Evolutionary conservation across 2,888 invertebrate species (phyloP), one percentile per base, ranked within the genome.

Genomic region (Tipula unca): DNA sequence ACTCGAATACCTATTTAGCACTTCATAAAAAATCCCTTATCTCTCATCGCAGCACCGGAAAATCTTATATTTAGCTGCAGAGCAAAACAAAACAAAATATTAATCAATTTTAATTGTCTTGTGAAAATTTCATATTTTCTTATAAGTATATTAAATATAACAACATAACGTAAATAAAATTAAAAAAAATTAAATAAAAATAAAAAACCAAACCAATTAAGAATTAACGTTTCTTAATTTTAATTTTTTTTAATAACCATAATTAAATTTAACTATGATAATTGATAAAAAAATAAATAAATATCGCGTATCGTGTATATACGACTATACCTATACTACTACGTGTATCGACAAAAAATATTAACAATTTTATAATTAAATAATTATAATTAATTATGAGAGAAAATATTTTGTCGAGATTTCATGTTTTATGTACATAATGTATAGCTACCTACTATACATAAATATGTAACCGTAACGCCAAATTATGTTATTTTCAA

Each of bases 191-290:
- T n/a, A n/a, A n/a, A 48, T n/a, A 48, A 48, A 48, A 48, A 13
- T 39, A 39, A 39, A 39, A 39, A 48, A 42, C 14, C 48, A 48
- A 48, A 48, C 48, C n/a, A 69, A 69, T 69, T 32, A 32, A 6
- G 32, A 32, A 32, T 32, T 69, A 69, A 69, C 69, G 69, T 69
- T 69, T 69, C 69, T 69, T 69, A 69, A 69, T 69, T 25, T 69
- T 69, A 25, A 69, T 25, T 69, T 69, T 69, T 10, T 69, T 69
- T 69, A 69, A 69, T 69, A 25, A 69, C 69, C 69, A 69, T 69
- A 69, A 69, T 69, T 69, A 69, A 69, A 69, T 69, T 69, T 69
- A 69, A 69, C 69, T 69, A 69, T 69, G 69, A 69, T 69, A 69
- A 69, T 69, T 69, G 69, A 69, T 69, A 25, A 25, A 69, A 69